phyloP scores from a whole-genome alignment of 2,113 vertebrate genomes.

The Delphinapterus leucas region DNA sequence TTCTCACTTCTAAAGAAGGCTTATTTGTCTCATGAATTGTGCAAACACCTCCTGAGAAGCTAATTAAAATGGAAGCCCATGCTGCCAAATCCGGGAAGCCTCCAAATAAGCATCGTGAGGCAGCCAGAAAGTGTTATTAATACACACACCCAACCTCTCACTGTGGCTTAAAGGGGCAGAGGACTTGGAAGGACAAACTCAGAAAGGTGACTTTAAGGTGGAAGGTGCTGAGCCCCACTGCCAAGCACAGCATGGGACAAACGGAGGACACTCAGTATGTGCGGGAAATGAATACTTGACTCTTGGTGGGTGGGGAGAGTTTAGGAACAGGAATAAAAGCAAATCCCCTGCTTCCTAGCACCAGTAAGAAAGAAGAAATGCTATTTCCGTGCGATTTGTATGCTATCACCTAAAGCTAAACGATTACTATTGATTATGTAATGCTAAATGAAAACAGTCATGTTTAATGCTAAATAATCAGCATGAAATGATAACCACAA shows the following conservation, averaged over 20 bases:
- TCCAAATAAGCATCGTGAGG: constrained; percentile 16
- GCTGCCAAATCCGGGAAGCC: constrained; percentile 51
- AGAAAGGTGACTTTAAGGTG: background rate
- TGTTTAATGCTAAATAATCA: background rate
- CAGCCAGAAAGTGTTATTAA: constrained; percentile 61
- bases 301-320: fast-evolving
- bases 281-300: background rate
- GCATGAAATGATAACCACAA: background rate
- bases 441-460: background rate
- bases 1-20: background rate
- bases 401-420: background rate
- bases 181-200: background rate
- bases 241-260: background rate
- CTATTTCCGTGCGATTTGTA: background rate
- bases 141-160: background rate
- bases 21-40: constrained; percentile 55
- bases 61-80: constrained; percentile 66
- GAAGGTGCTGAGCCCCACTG: background rate
- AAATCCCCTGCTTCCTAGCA: background rate
- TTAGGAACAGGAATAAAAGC: background rate
- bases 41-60: constrained; percentile 62
- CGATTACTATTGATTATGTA: background rate
- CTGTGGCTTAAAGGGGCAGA: background rate
- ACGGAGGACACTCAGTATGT: background rate
- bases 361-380: background rate